Base-by-base conservation (phyloP, 37 sponge, comb jelly and placozoan species). In the Mnemiopsis leidyi region DNA sequence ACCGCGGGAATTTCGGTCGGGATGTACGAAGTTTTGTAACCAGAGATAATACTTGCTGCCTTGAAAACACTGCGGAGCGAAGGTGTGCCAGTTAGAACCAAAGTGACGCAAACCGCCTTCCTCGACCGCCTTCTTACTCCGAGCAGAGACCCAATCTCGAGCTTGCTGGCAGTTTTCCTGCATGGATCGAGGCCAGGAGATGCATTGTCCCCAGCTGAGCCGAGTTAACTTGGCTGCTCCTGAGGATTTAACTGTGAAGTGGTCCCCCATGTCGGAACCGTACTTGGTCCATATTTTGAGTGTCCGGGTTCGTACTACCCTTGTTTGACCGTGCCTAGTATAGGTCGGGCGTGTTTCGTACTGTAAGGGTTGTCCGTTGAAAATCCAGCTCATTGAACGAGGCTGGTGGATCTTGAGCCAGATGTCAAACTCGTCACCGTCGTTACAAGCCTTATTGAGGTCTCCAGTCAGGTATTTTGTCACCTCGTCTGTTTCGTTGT, bases 351-450 rank as follows among this genome's bases (percentile, higher is more conserved):
- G 24, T 13, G 35, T 13, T 1, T 25, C 90, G 25, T 36, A 18
- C 90, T 85, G 90, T 1, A 85, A 61, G 26, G 90, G 61, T 33
- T 38, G n/a, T 85, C 90, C 90, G 61, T 85, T 85, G 90, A 39
- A 85, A 0, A 85, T 38, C 90, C 90, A 85, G 90, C 29, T 85
- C 90, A 85, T 85, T 61, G 35, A 29, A 28, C 21, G 29, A 37
- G 90, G 90, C 23, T 85, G 90, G 26, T 85, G 61, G 0, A 39
- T 28, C 61, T 85, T 85, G 13, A 85, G 29, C 90, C 90, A 85
- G 48, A 85, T 7, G 48, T 85, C 90, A 18, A 38, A 85, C 61
- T 38, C 61, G 24, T 2, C 90, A 23, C 90, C 90, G 32, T 9
- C 79, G 0, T 21, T 20, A 34, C 79, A 77, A 2, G 1, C 18